A percentile compares a stretch with the other conserved stretches of the same genome.
Conservation (phyloP, 2,888 invertebrate genomes). For the Machimus atricapillus region DNA sequence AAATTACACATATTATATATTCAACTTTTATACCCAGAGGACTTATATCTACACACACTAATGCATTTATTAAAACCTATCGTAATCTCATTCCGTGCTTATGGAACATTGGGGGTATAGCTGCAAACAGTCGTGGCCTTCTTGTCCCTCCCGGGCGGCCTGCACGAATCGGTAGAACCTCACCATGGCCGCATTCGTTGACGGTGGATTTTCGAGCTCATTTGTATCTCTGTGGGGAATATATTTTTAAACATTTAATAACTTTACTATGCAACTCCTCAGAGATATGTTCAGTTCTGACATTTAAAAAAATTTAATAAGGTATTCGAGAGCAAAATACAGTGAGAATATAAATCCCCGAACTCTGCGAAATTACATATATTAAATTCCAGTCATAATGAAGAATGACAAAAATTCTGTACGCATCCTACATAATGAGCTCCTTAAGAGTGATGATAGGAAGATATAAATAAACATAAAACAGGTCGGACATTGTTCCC, state of each 20-base stretch:
- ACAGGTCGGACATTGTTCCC: background rate
- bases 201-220: constrained; percentile 73
- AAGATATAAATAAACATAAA: background rate
- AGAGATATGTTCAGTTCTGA: background rate
- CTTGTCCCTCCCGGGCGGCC: constrained; percentile 84
- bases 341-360: background rate
- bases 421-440: background rate
- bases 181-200: constrained; percentile 73
- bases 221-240: constrained; percentile 72
- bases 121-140: constrained; percentile 75
- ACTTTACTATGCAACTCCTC: background rate
- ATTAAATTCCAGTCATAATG: background rate
- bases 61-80: background rate
- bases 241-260: background rate
- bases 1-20: background rate
- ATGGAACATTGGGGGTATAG: constrained; percentile 75
- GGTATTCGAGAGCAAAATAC: background rate
- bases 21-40: background rate
- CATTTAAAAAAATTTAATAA: background rate
- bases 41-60: background rate
- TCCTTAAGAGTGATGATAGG: background rate
- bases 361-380: background rate
- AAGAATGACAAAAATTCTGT: background rate
- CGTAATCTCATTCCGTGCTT: constrained; percentile 66
- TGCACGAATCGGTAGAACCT: constrained; percentile 80